Conservation (phyloP, 2,888 invertebrate species). For the Acronicta aceris region DNA sequence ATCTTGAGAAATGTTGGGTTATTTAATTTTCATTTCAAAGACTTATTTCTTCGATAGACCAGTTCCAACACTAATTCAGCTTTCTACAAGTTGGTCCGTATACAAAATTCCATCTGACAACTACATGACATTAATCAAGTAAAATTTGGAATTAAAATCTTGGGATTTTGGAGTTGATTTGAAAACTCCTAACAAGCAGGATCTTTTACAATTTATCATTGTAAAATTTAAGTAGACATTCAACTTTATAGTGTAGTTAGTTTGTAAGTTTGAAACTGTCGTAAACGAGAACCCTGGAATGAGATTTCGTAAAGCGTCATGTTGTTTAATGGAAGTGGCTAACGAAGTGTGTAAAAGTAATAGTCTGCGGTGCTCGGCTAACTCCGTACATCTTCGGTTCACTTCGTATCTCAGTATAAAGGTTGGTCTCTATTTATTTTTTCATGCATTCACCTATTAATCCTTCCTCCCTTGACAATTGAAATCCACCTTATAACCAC, state of each 20-base stretch:
- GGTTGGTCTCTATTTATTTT: neutral
- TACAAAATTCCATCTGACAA: too few species aligned
- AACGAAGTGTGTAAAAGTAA: conserved; percentile 55
- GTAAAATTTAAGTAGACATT: neutral
- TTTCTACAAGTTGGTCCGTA: too few species aligned
- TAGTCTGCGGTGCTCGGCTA: conserved; percentile 33
- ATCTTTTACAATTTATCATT: neutral
- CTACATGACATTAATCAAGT: neutral
- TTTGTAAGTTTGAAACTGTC: conserved; percentile 36
- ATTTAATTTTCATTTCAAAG: conserved; percentile 5
- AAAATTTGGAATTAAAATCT: too few species aligned
- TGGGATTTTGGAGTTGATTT: too few species aligned
- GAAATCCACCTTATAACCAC: too few species aligned
- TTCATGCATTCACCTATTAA: too few species aligned
- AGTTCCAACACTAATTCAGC: too few species aligned
- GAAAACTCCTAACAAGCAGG: too few species aligned
- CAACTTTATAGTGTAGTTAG: conserved; percentile 1
- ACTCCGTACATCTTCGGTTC: conserved; percentile 33
- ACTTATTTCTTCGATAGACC: too few species aligned
- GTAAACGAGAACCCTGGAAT: conserved; percentile 39
- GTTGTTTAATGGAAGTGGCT: conserved; percentile 49
- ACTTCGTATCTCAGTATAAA: neutral
- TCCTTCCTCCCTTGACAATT: too few species aligned
- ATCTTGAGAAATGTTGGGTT: neutral
- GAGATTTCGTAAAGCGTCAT: conserved; percentile 46